phyloP scores from a whole-genome alignment of 1,140 invertebrate species.

The Scaptodrosophila lebanonensis region DNA sequence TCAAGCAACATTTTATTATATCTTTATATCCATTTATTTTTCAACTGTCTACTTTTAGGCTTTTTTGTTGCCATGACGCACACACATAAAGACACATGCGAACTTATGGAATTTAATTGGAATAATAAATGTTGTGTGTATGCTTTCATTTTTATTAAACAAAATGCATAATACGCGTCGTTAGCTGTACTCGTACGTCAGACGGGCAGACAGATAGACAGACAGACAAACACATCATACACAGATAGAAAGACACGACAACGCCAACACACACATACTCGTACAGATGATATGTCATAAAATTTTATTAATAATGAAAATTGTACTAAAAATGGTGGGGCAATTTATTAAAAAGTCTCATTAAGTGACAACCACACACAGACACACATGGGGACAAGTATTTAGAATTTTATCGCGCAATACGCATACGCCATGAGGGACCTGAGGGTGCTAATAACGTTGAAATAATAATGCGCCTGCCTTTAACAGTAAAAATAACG shows the following conservation, averaged over 20 bases:
- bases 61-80: conserved; percentile 53
- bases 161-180: neutral
- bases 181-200: too few relatives aligned
- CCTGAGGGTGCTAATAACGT: conserved; percentile 73
- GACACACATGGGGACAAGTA: conserved; percentile 2
- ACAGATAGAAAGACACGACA: conserved; percentile 3
- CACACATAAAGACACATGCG: conserved; percentile 22
- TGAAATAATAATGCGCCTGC: conserved; percentile 59
- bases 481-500: too few relatives aligned
- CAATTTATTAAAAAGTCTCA: conserved; percentile 76
- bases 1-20: conserved; percentile 19
- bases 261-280: conserved; percentile 18
- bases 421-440: conserved; percentile 64
- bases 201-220: too few relatives aligned
- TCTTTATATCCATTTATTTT: conserved; percentile 7
- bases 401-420: conserved; percentile 57
- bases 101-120: conserved; percentile 69
- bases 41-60: conserved; percentile 37
- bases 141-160: conserved; percentile 14
- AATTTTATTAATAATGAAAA: conserved; percentile 76
- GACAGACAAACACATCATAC: conserved; percentile 29
- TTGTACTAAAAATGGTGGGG: conserved; percentile 68
- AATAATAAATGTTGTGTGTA: conserved; percentile 57
- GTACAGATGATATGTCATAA: conserved; percentile 57
- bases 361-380: conserved; percentile 43